Base-by-base conservation (phyloP, 2,113 vertebrate species). In the Myiagra hebetior region DNA sequence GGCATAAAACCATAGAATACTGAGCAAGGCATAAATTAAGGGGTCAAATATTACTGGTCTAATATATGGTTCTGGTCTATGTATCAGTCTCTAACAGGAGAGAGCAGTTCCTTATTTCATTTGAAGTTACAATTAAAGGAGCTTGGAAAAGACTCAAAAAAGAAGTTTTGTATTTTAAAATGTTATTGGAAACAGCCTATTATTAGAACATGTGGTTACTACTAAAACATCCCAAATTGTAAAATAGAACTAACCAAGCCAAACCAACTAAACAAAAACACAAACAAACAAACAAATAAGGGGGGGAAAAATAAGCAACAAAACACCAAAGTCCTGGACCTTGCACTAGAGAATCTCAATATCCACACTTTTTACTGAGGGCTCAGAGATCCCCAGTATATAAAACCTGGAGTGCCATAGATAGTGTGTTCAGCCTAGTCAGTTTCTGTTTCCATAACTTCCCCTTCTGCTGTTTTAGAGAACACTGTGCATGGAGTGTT, bases 261-360 rank as follows among this genome's bases (percentile, higher is more conserved):
- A 41, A 56, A 27, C 31, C 9, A 50, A 53, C 1, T 3, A 33
- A 52, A 8, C 15, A 27, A 12, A 39, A 60, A 1, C 4, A 27
- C 11, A 49, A 35, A n/a, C 5, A 1, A 37, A 10, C 44, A 46
- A 46, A 46, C 46, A 21, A 46, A 30, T 3, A 24, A 41, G n/a
- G 4, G 2, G 4, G 26, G 22, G 4, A 1, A 2, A 46, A 50
- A 67, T 35, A 37, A 55, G 13, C 17, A 59, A n/a, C 4, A 15
- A 59, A 46, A 46, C 15, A 41, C 3, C 16, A 53, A 33, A 47
- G 10, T 69, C 18, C 13, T 64, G 9, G 12, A 41, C 17, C 7
- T 47, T 76, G 21, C 11, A n/a, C 13, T 47, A 30, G 26, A 28
- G 7, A 64, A 87, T 49, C 5, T 41, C 5, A 0, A 56, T 47